phyloP scores from a whole-genome alignment of 2,797 vertebrate species.

The Siniperca obscura region DNA sequence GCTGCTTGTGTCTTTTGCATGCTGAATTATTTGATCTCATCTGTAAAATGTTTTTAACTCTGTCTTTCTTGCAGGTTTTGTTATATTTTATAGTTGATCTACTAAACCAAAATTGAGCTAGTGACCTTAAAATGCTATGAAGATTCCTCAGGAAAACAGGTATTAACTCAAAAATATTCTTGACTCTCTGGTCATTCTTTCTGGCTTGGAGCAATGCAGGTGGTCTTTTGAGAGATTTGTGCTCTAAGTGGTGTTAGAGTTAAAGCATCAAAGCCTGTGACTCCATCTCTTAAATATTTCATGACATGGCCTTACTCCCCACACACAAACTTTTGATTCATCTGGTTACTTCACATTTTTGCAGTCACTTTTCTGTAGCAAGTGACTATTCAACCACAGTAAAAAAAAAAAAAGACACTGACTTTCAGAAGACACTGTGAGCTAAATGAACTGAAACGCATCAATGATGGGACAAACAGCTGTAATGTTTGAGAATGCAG shows the following conservation, averaged over 20 bases:
- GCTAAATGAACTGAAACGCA: conserved; percentile 54
- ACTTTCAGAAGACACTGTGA: conserved; percentile 27
- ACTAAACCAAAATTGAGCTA: not conserved
- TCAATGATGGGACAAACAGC: conserved; percentile 45
- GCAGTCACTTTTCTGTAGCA: not conserved
- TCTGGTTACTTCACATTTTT: conserved; percentile 3
- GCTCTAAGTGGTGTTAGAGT: not conserved
- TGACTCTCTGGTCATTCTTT: not conserved
- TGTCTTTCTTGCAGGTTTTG: not conserved
- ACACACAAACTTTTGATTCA: not conserved
- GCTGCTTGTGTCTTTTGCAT: not conserved
- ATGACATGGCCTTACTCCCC: conserved; percentile 3
- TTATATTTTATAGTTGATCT: not conserved
- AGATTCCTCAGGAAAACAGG: not conserved
- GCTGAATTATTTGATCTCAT: not conserved
- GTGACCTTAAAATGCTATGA: not conserved
- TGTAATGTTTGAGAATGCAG: conserved; percentile 49
- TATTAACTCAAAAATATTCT: not conserved
- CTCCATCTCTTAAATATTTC: conserved; percentile 15
- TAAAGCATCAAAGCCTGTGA: no score
- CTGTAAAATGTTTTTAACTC: not conserved
- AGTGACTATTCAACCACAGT: conserved; percentile 3
- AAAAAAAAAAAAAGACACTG: not conserved
- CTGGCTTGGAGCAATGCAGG: not conserved
- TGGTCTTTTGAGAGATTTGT: conserved; percentile 26